Evolutionary conservation across 2,797 vertebrate species (phyloP).

Genomic region (Agapornis canus): DNA sequence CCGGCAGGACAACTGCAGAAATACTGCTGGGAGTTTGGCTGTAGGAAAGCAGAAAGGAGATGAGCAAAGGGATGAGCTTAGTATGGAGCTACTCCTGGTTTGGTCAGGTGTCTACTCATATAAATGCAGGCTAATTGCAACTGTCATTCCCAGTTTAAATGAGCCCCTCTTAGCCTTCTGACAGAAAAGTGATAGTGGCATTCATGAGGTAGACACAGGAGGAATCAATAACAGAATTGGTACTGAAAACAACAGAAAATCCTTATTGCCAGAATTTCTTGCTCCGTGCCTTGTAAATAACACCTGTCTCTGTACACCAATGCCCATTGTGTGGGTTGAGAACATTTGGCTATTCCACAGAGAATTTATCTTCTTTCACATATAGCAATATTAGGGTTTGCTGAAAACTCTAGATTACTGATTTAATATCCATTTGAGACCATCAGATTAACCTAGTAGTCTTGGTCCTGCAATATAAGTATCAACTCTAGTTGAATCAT

Average conservation of each 20-base stretch:
- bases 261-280: background rate
- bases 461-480: background rate
- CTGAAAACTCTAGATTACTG: background rate
- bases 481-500: background rate
- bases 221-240: background rate
- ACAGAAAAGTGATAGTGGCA: background rate
- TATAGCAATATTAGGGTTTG: background rate
- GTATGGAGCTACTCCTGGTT: background rate
- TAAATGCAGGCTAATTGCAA: background rate
- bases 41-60: background rate
- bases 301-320: background rate
- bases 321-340: background rate
- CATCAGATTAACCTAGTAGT: background rate
- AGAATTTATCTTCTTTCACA: background rate
- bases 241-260: background rate
- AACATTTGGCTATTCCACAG: background rate
- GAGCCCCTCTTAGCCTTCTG: background rate
- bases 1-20: background rate
- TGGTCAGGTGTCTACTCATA: background rate
- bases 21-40: background rate
- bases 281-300: background rate
- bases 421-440: background rate
- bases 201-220: background rate
- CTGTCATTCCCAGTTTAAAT: background rate
- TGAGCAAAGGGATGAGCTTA: background rate